Conservation (phyloP, 2,888 invertebrate genomes). For the Merodon equestris region DNA sequence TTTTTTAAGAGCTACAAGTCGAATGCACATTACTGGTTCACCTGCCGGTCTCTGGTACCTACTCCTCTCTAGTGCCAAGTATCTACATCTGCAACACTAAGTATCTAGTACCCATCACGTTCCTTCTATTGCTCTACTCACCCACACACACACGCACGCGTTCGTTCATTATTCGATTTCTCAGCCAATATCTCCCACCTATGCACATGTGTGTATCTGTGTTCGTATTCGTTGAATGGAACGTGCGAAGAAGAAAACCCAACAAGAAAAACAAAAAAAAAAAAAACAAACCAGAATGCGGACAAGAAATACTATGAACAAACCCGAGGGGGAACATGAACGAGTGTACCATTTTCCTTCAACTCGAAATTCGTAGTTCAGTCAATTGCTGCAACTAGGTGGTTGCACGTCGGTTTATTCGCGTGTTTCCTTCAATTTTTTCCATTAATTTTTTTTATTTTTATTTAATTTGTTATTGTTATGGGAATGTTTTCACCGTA, state of each 20-base stretch:
- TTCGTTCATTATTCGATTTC: too few species aligned
- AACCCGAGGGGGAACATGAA: conserved; percentile 6
- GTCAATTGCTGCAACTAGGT: conserved; percentile 63
- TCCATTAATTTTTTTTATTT: too few species aligned
- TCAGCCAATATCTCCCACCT: background rate
- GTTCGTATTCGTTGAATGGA: conserved; percentile 5
- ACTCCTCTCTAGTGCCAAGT: conserved; percentile 1
- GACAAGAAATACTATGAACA: conserved; percentile 45
- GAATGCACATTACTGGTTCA: too few species aligned
- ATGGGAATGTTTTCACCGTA: conserved; percentile 49
- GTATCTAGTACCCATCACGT: background rate
- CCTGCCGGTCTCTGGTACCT: background rate
- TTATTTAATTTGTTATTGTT: conserved; percentile 31
- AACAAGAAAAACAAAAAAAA: conserved; percentile 3
- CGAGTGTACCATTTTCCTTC: conserved; percentile 49
- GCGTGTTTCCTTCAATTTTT: conserved; percentile 51
- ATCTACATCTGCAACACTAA: conserved; percentile 17
- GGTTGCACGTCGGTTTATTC: conserved; percentile 59
- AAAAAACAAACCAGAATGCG: conserved; percentile 41
- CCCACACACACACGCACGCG: too few species aligned
- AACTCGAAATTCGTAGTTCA: conserved; percentile 55
- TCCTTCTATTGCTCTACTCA: too few species aligned
- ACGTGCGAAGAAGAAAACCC: conserved; percentile 6
- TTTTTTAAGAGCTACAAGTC: too few species aligned
- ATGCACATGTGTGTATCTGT: conserved; percentile 8